phyloP scores from a whole-genome alignment of 2,113 vertebrate genomes.

The Chaetodon auriga region DNA sequence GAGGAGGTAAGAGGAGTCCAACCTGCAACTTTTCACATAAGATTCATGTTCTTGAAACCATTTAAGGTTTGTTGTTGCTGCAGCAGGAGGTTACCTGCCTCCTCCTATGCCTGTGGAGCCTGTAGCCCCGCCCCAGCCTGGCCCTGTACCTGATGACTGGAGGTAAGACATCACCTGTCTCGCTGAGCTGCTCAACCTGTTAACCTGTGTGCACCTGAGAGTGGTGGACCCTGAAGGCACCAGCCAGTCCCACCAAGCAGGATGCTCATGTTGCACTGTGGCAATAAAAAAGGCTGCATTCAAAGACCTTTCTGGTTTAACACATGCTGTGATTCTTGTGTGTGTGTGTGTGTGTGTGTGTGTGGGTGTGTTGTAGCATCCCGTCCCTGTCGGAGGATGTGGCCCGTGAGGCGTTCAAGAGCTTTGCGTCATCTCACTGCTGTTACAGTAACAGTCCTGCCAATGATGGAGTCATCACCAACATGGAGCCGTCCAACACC shows the following conservation, averaged over 20 bases:
- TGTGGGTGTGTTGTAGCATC: constrained; percentile 61
- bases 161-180: constrained; percentile 48
- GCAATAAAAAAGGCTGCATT: neutral
- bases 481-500: constrained; percentile 77
- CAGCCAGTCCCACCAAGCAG: too few relatives aligned
- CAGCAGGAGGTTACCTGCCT: constrained; percentile 73
- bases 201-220: neutral
- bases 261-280: neutral
- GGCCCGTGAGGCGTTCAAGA: constrained; percentile 60
- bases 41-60: fast-evolving
- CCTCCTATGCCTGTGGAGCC: constrained; percentile 72
- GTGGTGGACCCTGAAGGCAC: neutral
- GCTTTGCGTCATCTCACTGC: constrained; percentile 52
- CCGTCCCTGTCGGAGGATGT: constrained; percentile 71
- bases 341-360: constrained; percentile 3
- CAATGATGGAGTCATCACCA: constrained; percentile 74
- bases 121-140: constrained; percentile 58
- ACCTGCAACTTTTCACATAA: neutral
- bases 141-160: constrained; percentile 47
- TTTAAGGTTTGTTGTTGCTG: neutral
- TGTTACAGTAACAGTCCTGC: constrained; percentile 73
- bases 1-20: constrained; percentile 68
- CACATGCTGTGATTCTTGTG: neutral
- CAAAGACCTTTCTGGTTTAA: neutral
- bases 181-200: too few relatives aligned